Percentiles rank a stretch among this genome's conserved stretches.
phyloP scores from a whole-genome alignment of 1,140 invertebrate species.

The Sinella curviseta region DNA sequence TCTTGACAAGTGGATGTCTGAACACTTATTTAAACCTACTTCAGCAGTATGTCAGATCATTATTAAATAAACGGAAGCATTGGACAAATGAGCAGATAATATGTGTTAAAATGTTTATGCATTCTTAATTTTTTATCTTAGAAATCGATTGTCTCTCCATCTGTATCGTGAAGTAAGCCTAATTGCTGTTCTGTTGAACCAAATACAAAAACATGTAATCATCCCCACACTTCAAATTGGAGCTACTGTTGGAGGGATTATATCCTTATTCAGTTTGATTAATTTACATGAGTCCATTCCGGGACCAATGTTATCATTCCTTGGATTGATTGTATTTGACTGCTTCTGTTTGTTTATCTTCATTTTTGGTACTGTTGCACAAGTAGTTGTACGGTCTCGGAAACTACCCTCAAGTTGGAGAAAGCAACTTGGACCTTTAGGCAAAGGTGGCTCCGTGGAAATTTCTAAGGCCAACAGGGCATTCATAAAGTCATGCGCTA shows the following conservation, averaged over 20 bases:
- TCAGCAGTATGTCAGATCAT: too few relatives aligned
- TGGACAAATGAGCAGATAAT: too few relatives aligned
- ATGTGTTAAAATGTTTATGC: too few relatives aligned
- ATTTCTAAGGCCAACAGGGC: background rate
- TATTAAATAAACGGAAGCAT: too few relatives aligned
- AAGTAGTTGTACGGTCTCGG: background rate
- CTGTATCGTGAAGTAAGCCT: background rate
- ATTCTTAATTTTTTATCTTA: background rate
- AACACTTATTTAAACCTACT: too few relatives aligned
- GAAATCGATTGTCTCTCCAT: background rate
- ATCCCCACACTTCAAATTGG: background rate
- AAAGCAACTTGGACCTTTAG: background rate
- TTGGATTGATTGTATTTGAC: background rate
- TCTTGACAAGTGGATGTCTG: too few relatives aligned
- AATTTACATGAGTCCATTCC: background rate
- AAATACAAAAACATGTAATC: background rate
- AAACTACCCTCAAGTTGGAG: background rate
- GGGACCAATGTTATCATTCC: background rate
- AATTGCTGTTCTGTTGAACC: background rate
- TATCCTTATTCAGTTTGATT: background rate
- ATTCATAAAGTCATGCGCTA: constrained; percentile 2
- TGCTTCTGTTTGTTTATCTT: background rate
- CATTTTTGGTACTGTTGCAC: background rate
- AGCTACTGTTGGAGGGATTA: background rate
- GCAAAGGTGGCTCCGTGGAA: background rate